Conservation (phyloP, 2,888 invertebrate genomes). For the Mythimna vitellina region DNA sequence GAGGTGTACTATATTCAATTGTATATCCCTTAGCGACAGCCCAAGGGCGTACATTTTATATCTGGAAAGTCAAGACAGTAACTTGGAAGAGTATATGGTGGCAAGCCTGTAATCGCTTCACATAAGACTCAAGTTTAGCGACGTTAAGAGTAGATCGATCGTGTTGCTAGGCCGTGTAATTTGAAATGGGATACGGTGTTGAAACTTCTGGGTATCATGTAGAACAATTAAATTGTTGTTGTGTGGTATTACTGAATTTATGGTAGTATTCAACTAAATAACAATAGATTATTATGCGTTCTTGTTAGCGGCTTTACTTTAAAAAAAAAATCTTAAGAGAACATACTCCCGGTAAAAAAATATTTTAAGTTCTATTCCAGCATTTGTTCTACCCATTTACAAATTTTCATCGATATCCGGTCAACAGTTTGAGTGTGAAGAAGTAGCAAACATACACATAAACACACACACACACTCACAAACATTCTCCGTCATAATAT, state of each 20-base stretch:
- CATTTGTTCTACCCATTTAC: no score
- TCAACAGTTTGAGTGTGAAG: no score
- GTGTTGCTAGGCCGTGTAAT: neutral
- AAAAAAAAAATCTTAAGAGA: no score
- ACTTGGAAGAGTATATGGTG: neutral
- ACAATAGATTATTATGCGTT: no score
- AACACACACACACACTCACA: no score
- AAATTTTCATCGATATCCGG: no score
- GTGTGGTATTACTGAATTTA: no score
- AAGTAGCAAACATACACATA: no score
- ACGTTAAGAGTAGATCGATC: neutral
- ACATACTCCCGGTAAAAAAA: no score
- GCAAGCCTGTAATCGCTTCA: neutral
- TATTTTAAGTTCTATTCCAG: no score
- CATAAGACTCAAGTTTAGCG: neutral
- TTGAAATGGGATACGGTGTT: neutral
- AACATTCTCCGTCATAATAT: neutral
- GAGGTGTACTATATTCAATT: neutral
- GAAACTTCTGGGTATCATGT: neutral
- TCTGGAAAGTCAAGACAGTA: slow-evolving; percentile 28
- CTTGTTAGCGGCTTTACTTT: no score
- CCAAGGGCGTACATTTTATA: neutral
- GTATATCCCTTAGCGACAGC: slow-evolving; percentile 1
- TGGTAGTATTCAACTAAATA: no score
- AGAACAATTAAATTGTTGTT: neutral